Evolutionary conservation across 2,888 invertebrate species (phyloP), one percentile per base, ranked within the genome.

Genomic region (Ophion ventricosus): DNA sequence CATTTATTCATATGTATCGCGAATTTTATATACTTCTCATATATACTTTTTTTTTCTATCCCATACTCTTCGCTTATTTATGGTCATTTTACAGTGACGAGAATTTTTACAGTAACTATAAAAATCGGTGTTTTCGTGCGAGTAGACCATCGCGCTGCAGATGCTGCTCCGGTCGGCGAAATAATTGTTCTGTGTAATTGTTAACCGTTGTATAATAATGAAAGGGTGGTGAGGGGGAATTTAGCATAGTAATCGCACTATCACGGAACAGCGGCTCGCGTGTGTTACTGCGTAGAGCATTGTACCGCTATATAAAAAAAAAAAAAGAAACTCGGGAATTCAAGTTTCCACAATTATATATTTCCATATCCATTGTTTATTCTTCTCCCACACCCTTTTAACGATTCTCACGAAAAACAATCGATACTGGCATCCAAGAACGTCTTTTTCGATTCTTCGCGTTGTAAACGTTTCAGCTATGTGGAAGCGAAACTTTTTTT

Each of bases 151-250:
- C 81, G 66, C 79, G 82, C 61, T 79, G 66, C 72, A 73, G 66
- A 80, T 73, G 75, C 61, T 82, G 54, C 11, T 14, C 14, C 43
- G 84, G 73, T 76, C 80, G 73, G 82, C 43, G 73, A 84, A 84
- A 80, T 73, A 85, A 85, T 85, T 85, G 82, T 85, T 82, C 78
- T 57, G 80, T 63, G 80, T 76, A 80, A 85, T 85, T 82, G 66
- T 80, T 76, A 75, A 80, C 73, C 61, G 73, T 85, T 82, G 84
- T 79, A 77, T 82, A 82, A 77, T 82, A 82, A 82, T 82, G 82
- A 79, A 63, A 23, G 57, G n/a, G 14, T 8, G 73, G 4, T 25
- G 69, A 25, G 76, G 43, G 59, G 64, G 66, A 67, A 67, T 80
- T 72, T 64, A 72, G 56, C 40, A 57, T 43, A 64, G 78, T 64